phyloP scores from a whole-genome alignment of 2,888 invertebrate genomes.

The Lasioglossum pauxillum region DNA sequence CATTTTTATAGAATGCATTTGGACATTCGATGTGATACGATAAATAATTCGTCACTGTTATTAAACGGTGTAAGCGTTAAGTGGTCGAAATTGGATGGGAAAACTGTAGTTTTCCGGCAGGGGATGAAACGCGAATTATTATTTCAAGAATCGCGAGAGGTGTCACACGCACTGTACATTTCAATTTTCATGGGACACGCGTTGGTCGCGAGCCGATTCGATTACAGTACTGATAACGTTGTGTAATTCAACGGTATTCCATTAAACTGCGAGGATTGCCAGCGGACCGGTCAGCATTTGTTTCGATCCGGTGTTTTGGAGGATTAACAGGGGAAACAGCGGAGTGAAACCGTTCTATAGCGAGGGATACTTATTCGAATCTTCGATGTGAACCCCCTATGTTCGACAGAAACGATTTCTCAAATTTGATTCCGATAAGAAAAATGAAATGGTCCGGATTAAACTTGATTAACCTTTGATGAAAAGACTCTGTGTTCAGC shows the following conservation, averaged over 20 bases:
- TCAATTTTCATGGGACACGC: conserved; percentile 27
- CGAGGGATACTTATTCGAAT: not conserved
- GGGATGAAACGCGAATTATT: not conserved
- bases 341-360: not conserved
- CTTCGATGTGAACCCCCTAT: not conserved
- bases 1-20: no score
- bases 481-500: not conserved
- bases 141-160: not conserved
- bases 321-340: not conserved
- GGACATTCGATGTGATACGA: no score
- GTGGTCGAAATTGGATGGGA: no score
- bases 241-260: conserved; percentile 18
- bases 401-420: not conserved
- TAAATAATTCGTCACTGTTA: no score
- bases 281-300: not conserved
- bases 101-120: no score
- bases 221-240: conserved; percentile 24
- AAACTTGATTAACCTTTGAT: not conserved
- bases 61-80: no score
- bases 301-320: not conserved
- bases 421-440: not conserved
- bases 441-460: not conserved
- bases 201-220: conserved; percentile 4
- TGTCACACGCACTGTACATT: not conserved
- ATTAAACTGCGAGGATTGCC: conserved; percentile 6